phyloP scores from a whole-genome alignment of 2,888 invertebrate species.

The Sipha maydis region DNA sequence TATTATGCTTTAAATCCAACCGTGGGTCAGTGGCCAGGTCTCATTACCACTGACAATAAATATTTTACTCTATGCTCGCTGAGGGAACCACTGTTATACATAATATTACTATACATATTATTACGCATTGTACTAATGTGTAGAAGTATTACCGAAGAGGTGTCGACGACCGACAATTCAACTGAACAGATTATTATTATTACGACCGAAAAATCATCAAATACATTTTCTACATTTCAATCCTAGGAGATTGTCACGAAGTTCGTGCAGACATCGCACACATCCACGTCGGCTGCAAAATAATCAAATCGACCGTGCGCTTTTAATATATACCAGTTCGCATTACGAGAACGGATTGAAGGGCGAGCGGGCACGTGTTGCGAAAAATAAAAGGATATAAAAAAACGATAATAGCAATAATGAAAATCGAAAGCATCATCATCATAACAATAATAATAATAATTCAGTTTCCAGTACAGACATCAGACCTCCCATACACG shows the following conservation, averaged over 20 bases:
- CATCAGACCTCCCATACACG: not conserved
- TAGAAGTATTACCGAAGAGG: not conserved
- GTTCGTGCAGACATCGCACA: conserved; percentile 29
- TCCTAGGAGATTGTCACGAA: conserved; percentile 46
- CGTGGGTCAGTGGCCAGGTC: no score
- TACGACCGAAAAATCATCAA: not conserved
- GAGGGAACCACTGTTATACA: no score
- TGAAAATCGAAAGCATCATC: conserved; percentile 46
- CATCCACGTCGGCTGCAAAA: conserved; percentile 2
- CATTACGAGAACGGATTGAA: conserved; percentile 16
- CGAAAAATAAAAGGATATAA: conserved; percentile 40
- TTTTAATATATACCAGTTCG: conserved; percentile 32
- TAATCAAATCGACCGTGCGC: conserved; percentile 34
- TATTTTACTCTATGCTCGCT: no score
- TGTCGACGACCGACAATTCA: not conserved
- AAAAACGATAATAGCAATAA: conserved; percentile 40
- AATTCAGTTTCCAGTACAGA: not conserved
- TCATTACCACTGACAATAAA: no score
- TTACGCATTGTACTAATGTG: not conserved
- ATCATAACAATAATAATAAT: no score
- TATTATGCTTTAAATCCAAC: no score
- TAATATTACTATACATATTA: no score
- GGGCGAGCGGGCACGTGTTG: conserved; percentile 29
- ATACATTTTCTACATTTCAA: not conserved
- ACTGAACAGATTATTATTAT: not conserved